A percentile compares a stretch with the other conserved stretches of the same genome.
These are phyloP conservation scores for Tetramorium bicarinatum DNA, from an alignment of 2,888 invertebrate species.

Conservation along the genomic window DNA sequence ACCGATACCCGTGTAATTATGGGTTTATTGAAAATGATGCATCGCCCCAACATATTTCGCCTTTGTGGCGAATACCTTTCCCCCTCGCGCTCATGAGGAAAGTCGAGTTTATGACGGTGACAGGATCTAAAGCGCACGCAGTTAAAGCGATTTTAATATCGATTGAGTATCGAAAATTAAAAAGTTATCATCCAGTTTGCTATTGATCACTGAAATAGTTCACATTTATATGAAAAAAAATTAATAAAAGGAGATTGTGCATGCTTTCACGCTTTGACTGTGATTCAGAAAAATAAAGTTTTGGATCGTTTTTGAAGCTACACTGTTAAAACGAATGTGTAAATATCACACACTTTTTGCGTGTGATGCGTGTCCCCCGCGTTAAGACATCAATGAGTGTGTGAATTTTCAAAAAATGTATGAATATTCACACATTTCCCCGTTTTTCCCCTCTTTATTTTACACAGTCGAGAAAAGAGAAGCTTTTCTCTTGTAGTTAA, in stretches of 20 bases:
- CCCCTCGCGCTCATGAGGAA: slow-evolving; percentile 45
- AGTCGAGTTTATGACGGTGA: slow-evolving; percentile 18
- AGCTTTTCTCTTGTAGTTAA: neutral
- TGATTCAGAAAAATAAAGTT: neutral
- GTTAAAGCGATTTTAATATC: neutral
- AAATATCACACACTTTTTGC: too few relatives aligned
- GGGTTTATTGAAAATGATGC: slow-evolving; percentile 57
- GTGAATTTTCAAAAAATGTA: too few relatives aligned
- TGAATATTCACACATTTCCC: too few relatives aligned
- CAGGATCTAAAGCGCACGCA: neutral
- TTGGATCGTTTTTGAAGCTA: neutral
- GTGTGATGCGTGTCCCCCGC: too few relatives aligned
- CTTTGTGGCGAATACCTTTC: slow-evolving; percentile 29
- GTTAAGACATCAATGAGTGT: too few relatives aligned
- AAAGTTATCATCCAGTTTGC: neutral
- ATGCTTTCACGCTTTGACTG: neutral
- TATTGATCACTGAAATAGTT: neutral
- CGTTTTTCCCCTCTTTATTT: neutral
- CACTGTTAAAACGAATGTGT: too few relatives aligned
- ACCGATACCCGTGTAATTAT: slow-evolving; percentile 55
- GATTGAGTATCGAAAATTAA: neutral
- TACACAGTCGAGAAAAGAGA: neutral
- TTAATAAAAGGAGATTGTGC: neutral
- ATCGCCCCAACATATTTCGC: slow-evolving; percentile 45
- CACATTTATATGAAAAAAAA: neutral